Conservation (phyloP, 2,113 vertebrate genomes). For the Regulus satrapa region DNA sequence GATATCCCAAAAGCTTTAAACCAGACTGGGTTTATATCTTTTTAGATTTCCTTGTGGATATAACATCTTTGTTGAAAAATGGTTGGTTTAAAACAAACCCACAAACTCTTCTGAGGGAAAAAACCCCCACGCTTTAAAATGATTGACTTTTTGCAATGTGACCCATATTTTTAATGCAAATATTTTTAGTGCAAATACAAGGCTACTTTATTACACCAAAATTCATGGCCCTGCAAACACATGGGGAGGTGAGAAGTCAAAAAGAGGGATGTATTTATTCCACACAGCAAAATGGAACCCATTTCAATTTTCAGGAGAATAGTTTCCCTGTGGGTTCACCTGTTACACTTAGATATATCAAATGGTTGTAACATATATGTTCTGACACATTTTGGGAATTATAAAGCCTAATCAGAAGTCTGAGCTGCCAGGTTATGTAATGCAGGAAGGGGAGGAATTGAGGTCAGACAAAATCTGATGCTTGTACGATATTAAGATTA, state of each 20-base stretch:
- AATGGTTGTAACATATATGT: not conserved
- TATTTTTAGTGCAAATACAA: not conserved
- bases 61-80: not conserved
- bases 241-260: not conserved
- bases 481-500: not conserved
- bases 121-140: not conserved
- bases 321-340: not conserved
- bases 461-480: not conserved
- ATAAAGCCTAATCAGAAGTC: not conserved
- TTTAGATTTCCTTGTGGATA: not conserved
- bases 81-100: not conserved
- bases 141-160: not conserved
- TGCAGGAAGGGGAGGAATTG: not conserved
- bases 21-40: not conserved
- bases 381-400: not conserved
- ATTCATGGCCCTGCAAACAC: not conserved
- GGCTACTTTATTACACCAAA: not conserved
- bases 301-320: not conserved
- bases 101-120: not conserved
- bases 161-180: not conserved
- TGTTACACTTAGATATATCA: not conserved
- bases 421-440: not conserved
- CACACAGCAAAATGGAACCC: not conserved
- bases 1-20: not conserved
- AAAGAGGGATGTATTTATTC: not conserved